These are phyloP conservation scores for Lepisosteus osseus DNA, from an alignment of 2,113 vertebrate species.

Conservation along the genomic window DNA sequence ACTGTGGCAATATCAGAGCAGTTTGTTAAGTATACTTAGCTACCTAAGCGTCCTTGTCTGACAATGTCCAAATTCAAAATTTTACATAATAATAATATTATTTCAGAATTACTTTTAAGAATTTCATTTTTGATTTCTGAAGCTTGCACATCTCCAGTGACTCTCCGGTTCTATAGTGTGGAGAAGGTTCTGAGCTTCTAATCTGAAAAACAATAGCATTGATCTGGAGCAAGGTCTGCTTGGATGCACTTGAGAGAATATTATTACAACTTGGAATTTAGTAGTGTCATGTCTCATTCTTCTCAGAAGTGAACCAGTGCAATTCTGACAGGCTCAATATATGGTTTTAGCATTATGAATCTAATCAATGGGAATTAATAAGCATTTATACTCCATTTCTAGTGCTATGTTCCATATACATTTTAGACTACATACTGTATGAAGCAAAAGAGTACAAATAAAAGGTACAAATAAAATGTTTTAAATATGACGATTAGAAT, in stretches of 20 bases:
- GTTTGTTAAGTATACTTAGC: too few species aligned
- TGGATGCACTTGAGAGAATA: neutral
- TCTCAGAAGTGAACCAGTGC: neutral
- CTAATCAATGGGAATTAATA: neutral
- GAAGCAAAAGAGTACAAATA: too few species aligned
- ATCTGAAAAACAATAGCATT: conserved; percentile 1
- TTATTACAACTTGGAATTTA: conserved; percentile 1
- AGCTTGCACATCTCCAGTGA: neutral
- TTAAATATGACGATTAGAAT: too few species aligned
- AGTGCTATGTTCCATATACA: too few species aligned
- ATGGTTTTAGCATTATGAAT: neutral
- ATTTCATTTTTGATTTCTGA: neutral
- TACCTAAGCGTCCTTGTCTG: too few species aligned
- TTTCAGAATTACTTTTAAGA: too few species aligned
- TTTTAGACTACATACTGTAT: too few species aligned
- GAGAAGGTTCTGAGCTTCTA: neutral
- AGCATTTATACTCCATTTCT: too few species aligned
- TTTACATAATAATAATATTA: too few species aligned
- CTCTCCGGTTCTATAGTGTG: neutral
- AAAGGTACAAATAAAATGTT: too few species aligned
- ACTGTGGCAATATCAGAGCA: too few species aligned
- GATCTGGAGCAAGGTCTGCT: neutral
- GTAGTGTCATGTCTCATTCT: neutral
- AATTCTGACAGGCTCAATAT: neutral
- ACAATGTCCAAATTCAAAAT: too few species aligned